These are phyloP conservation scores for Hylyphantes graminicola DNA, from an alignment of 1,140 invertebrate genomes.

Conservation along the genomic window DNA sequence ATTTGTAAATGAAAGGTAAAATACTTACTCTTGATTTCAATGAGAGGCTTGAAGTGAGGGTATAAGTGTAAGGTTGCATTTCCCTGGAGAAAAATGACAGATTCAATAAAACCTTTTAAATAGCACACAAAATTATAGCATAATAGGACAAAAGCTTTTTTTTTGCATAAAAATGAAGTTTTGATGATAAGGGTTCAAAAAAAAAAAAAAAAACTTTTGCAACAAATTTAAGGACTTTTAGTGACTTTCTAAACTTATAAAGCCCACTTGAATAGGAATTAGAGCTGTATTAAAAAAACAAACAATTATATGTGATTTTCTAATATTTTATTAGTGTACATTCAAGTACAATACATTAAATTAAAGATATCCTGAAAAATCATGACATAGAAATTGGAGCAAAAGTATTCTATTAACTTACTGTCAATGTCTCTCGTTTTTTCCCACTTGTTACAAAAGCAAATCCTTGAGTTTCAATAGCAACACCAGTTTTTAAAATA, in stretches of 20 bases:
- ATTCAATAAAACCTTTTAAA: background rate
- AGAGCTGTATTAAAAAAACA: no score
- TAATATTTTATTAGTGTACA: no score
- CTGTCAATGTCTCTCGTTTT: conserved; percentile 73
- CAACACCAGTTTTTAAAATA: conserved; percentile 74
- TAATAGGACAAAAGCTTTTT: no score
- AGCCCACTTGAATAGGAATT: no score
- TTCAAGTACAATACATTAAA: no score
- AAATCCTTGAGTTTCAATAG: conserved; percentile 76
- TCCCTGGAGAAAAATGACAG: conserved; percentile 68
- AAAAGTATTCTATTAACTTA: conserved; percentile 60
- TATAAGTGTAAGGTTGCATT: conserved; percentile 75
- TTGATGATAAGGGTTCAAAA: no score
- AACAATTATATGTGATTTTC: no score
- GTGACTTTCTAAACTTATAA: no score
- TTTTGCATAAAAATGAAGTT: no score
- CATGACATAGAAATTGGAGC: background rate
- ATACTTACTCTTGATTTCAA: conserved; percentile 71
- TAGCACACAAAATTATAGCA: background rate
- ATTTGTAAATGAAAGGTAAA: background rate
- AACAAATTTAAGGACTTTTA: no score
- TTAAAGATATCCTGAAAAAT: background rate
- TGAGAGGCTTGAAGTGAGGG: conserved; percentile 74
- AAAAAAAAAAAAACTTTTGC: no score
- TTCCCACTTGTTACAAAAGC: conserved; percentile 73